These are phyloP conservation scores for Peromyscus polionotus DNA, from an alignment of 2,113 vertebrate genomes.

Conservation along the genomic window DNA sequence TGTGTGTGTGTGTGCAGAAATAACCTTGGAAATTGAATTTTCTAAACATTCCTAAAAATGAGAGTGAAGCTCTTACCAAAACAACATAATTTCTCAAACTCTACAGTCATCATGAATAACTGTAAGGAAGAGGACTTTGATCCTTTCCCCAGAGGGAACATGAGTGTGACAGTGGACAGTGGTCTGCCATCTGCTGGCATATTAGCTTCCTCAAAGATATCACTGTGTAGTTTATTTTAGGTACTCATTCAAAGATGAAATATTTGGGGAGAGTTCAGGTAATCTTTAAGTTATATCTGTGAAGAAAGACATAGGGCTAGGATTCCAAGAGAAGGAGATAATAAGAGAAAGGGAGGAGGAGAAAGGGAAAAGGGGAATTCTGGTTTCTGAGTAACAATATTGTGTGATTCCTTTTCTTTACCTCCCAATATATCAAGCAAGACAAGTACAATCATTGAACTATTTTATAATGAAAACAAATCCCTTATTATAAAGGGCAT, in stretches of 20 bases:
- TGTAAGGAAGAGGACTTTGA: neutral
- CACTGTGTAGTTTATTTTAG: slow-evolving; percentile 72
- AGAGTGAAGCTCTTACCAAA: neutral
- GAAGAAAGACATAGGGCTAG: slow-evolving; percentile 76
- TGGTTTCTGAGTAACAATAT: slow-evolving; percentile 83
- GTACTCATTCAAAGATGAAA: slow-evolving; percentile 59
- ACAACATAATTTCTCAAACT: neutral
- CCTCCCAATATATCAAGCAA: slow-evolving; percentile 73
- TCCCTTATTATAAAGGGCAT: slow-evolving; percentile 81
- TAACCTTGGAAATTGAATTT: neutral
- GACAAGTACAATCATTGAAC: slow-evolving; percentile 82
- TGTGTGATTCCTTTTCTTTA: slow-evolving; percentile 65
- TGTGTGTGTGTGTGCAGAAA: neutral
- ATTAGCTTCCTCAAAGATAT: neutral
- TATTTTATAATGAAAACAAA: slow-evolving; percentile 86
- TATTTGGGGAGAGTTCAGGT: slow-evolving; percentile 37
- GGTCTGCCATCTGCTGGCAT: neutral
- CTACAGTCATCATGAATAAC: neutral
- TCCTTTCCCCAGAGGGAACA: neutral
- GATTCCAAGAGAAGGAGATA: slow-evolving; percentile 6
- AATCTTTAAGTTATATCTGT: slow-evolving; percentile 75
- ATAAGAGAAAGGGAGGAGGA: slow-evolving; percentile 71
- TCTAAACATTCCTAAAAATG: slow-evolving; percentile 1
- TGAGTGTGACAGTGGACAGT: neutral
- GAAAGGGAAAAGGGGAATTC: neutral